Base-by-base conservation (phyloP, 2,113 vertebrate species). In the Lycaon pictus region DNA sequence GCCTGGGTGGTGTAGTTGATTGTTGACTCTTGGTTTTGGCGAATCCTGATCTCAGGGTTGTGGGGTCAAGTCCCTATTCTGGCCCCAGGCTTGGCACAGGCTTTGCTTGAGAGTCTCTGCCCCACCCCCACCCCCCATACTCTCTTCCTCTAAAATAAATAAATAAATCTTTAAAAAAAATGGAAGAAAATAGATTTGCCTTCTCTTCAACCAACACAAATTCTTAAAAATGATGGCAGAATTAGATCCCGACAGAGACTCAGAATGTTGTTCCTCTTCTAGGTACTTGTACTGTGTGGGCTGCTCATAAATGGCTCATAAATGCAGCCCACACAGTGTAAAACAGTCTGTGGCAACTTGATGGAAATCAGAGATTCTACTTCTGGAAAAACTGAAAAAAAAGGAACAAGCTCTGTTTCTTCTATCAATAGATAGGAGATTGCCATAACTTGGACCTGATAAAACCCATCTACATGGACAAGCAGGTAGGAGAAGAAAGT, bases 171-270 rank as follows among this genome's bases (percentile, higher is more conserved):
- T n/a, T 69, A 1, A 9, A 19, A 69, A 67, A 69, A 67, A 87
- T 58, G 16, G 27, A 35, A 43, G 67, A 97, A 97, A 79, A 53
- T 29, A 80, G 25, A 81, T 86, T 98, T 93, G 32, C 51, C 58
- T 60, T 93, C 19, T 93, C 62, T 96, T 94, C 63, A 93, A 95
- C 37, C 58, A 97, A 51, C 53, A 63, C 53, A 88, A 89, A 16
- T 83, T 97, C 67, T 91, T 92, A 88, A 91, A 97, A 95, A 43
- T 80, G 82, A 82, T 92, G 82, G 80, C 56, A 96, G 71, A 74
- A 95, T 90, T 86, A 86, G 95, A 76, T 94, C 16, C 77, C 84
- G 93, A 89, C 23, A 55, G 58, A 91, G 23, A 77, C n/a, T 97
- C 51, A 88, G 85, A 92, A 56, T 84, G 27, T 22, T 69, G 86